Base-by-base conservation (phyloP, 2,113 vertebrate genomes). In the Ageneiosus marmoratus region DNA sequence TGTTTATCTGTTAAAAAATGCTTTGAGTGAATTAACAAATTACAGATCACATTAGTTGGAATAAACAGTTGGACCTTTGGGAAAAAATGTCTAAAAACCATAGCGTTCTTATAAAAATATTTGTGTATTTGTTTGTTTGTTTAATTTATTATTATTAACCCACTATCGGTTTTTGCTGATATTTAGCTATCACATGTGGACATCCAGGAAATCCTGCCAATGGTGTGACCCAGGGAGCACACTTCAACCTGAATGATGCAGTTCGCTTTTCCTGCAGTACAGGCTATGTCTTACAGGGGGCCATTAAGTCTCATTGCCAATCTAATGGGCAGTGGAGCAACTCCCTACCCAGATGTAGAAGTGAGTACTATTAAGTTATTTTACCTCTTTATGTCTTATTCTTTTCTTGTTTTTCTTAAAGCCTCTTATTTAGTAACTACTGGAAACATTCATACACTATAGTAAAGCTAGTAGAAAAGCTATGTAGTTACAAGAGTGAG, bases 261-360 rank as follows among this genome's bases (percentile, higher is more conserved):
- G 97, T 98, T 88, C 97, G 95, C 86, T 99, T 99, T 83, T 90
- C 92, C 29, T 99, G 98, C 93, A 97, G 94, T 87, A 92, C 94
- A 0, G 98, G 98, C 16, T 99, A 97, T 87, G 91, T 89, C 82
- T 92, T 98, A 44, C 96, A 98, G 55, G 98, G 97, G 37, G 90
- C 95, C 0, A 77, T 94, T 0, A 93, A 95, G 62, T 96, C 98
- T 8, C 94, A 95, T 70, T 99, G 98, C 92, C 92, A 98, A 89
- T 90, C 94, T 88, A 99, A 94, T 0, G 97, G 98, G 0, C 98
- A 99, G 89, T 99, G 98, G 98, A 99, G 95, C 86, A 95, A 96
- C 80, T 0, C 88, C 50, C 91, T 99, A 74, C 97, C 98, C n/a
- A 90, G 87, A 89, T 99, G 98, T 92, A 96, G 92, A 92, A 96